Evolutionary conservation across 1,140 invertebrate species (phyloP), one percentile per base, ranked within the genome.

Genomic region (Macrocentrus cingulum): DNA sequence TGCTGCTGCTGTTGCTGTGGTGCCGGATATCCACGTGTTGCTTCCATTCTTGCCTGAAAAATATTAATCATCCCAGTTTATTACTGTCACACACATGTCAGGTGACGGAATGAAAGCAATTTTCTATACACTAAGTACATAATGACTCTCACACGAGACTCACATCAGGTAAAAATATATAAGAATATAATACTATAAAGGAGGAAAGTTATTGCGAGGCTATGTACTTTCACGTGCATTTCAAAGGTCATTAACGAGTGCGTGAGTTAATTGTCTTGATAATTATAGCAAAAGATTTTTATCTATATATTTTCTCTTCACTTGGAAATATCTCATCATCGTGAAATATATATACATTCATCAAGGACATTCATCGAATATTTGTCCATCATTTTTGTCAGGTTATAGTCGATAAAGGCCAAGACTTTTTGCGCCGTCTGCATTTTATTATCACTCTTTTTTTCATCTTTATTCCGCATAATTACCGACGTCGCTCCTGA

Each of bases 241-340:
- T 60, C 66, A 71, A 76, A 76, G 74, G 74, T 75, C 74, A 76
- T 76, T 76, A 76, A 71, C 70, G 66, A 68, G 42, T 48, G 34
- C 50, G 56, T 41, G 7, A 50, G 11, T 13, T 51, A 51, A 58
- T 58, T 57, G 46, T 45, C 13, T 20, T 23, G 3, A 11, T 51
- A 51, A 58, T 58, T 58, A 58, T n/a, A n/a, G n/a, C n/a, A 34
- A 36, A 48, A 19, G 13, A 51, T 56, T 22, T 29, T 18, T 50
- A 13, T 36, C n/a, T 20, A 36, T 2, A 13, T 53, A 15, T 56
- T 56, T 45, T 22, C 8, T 34, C 6, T 36, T 32, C 5, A 15
- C n/a, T n/a, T 16, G 11, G 23, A 49, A 23, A 25, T 41, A 51
- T 39, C 36, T 11, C 8, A 8, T n/a, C 3, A 29, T 29, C 4